These are phyloP conservation scores for Adrianichthys oophorus DNA, from an alignment of 2,797 vertebrate species.

Conservation along the genomic window DNA sequence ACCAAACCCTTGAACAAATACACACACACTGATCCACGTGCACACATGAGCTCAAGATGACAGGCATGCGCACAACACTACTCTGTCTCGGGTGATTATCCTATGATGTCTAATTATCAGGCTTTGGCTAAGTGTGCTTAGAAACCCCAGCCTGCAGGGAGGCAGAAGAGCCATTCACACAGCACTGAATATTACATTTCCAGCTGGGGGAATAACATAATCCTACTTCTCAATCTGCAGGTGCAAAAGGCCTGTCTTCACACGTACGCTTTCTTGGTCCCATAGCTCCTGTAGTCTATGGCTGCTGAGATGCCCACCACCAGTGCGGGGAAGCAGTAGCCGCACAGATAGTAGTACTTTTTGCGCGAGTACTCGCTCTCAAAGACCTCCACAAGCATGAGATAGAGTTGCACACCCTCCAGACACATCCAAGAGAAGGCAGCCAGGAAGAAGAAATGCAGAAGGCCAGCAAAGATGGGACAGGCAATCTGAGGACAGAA, in stretches of 20 bases:
- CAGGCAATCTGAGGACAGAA: constrained; percentile 83
- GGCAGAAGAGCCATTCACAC: constrained; percentile 55
- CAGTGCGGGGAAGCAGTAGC: constrained; percentile 92
- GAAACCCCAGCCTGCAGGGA: constrained; percentile 66
- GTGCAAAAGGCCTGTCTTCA: constrained; percentile 72
- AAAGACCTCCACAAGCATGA: constrained; percentile 95
- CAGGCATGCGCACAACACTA: constrained; percentile 46
- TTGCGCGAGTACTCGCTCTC: constrained; percentile 92
- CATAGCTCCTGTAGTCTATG: constrained; percentile 94
- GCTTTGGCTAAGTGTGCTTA: constrained; percentile 73
- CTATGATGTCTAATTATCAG: constrained; percentile 75
- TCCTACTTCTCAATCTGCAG: constrained; percentile 75
- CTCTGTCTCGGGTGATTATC: constrained; percentile 71
- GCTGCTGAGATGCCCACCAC: constrained; percentile 93
- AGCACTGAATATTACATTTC: constrained; percentile 62
- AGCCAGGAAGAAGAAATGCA: constrained; percentile 96
- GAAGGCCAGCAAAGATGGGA: constrained; percentile 91
- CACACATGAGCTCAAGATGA: constrained; percentile 1
- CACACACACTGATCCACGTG: constrained; percentile 13
- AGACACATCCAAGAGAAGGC: constrained; percentile 97
- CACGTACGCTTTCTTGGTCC: constrained; percentile 94
- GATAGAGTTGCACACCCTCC: constrained; percentile 93
- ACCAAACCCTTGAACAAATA: constrained; percentile 35
- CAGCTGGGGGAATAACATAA: constrained; percentile 65
- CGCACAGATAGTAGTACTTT: constrained; percentile 93